Base-by-base conservation (phyloP, 1,140 invertebrate genomes). In the Cyclina sinensis region DNA sequence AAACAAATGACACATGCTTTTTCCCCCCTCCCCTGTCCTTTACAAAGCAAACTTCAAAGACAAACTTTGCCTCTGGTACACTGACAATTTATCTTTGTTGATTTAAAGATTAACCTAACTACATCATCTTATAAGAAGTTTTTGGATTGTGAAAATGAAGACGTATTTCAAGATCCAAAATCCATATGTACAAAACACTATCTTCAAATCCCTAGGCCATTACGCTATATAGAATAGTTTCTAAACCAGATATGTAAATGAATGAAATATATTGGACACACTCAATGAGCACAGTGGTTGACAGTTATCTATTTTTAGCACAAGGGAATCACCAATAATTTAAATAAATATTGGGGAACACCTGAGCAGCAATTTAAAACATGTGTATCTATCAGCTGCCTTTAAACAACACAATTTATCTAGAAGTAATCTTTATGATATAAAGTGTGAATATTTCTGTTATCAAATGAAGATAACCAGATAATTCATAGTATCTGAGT, bases 251-350 rank as follows among this genome's bases (percentile, higher is more conserved):
- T 82, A 78, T 78, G 74, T 78, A 78, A 76, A 78, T 78, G 37
- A 82, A 46, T 68, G 39, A 82, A 82, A 65, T 68, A 57, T 79
- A 68, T 82, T 82, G 80, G 80, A 62, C 80, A 82, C 57, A 68
- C 80, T 82, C 24, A 21, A n/a, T 82, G 80, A 82, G 37, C 80
- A 78, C 46, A 32, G 46, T 30, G 27, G 57, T 21, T 57, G 80
- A 82, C 80, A 82, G 30, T 57, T 81, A 21, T 3, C 79, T 81
- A 81, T 81, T 24, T 48, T 46, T 82, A 68, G 80, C 54, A 2
- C 51, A 57, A n/a, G 51, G 74, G 27, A 78, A 78, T 57, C 74
- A 78, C 74, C 74, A 46, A 24, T 24, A 24, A 24, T 35, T 30
- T 12, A 16, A 18, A 35, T 32, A 86, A 43, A 46, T 27, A 88